Conservation (phyloP, 2,888 invertebrate species). For the Eupithecia vulgata region DNA sequence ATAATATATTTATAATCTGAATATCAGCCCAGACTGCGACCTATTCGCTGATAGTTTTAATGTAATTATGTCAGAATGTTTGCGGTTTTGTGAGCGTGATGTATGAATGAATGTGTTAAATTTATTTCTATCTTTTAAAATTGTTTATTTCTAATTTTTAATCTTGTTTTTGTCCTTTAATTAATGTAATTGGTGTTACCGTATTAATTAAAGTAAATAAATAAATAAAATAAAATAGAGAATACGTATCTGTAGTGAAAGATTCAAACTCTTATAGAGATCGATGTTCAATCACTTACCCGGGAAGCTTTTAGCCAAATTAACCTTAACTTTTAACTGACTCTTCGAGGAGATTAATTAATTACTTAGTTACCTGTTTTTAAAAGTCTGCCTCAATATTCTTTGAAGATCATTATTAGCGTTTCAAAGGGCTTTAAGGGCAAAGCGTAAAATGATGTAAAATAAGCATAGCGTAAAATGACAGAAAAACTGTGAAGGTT, state of each 20-base stretch:
- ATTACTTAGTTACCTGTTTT: slow-evolving; percentile 17
- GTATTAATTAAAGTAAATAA: too few relatives aligned
- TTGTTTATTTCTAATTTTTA: too few relatives aligned
- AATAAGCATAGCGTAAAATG: background rate
- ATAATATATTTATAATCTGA: too few relatives aligned
- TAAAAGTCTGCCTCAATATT: background rate
- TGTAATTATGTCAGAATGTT: too few relatives aligned
- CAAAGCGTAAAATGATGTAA: background rate
- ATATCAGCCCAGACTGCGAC: too few relatives aligned
- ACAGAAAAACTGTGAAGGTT: background rate
- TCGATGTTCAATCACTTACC: slow-evolving; percentile 27
- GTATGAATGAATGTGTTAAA: too few relatives aligned
- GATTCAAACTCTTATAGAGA: slow-evolving; percentile 9
- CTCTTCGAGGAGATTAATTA: slow-evolving; percentile 22
- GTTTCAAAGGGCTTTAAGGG: background rate
- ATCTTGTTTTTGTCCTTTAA: too few relatives aligned
- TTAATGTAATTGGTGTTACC: too few relatives aligned
- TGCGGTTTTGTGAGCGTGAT: too few relatives aligned
- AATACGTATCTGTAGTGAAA: background rate
- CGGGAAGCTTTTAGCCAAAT: slow-evolving; percentile 30
- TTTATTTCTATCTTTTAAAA: too few relatives aligned
- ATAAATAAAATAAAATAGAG: too few relatives aligned
- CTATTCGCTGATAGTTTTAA: too few relatives aligned
- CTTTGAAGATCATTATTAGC: background rate
- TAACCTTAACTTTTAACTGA: slow-evolving; percentile 32